These are phyloP conservation scores for Henricia sp. DNA, from an alignment of 53 echinoderm and acorn worm species.

Conservation along the genomic window DNA sequence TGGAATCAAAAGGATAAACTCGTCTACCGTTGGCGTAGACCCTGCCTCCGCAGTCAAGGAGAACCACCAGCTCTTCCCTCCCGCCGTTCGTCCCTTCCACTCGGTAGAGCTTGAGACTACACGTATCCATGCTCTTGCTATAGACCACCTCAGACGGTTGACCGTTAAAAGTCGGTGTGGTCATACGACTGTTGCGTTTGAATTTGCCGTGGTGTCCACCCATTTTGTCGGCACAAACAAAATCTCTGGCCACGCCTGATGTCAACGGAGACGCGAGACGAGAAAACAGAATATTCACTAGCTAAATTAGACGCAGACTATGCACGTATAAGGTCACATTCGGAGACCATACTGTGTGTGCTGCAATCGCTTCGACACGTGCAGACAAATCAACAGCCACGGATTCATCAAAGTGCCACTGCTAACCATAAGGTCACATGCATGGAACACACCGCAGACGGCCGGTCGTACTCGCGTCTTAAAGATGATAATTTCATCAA, in stretches of 20 bases:
- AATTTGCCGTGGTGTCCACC: slow-evolving; percentile 60
- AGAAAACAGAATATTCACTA: neutral
- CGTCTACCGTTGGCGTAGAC: slow-evolving; percentile 94
- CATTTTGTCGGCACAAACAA: slow-evolving; percentile 17
- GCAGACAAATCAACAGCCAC: slow-evolving; percentile 36
- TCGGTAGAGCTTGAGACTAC: slow-evolving; percentile 92
- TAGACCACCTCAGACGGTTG: slow-evolving; percentile 94
- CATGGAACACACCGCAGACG: neutral
- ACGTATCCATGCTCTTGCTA: slow-evolving; percentile 91
- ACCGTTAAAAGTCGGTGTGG: slow-evolving; percentile 47
- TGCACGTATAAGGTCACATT: slow-evolving; percentile 1
- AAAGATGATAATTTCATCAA: neutral
- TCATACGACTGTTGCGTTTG: slow-evolving; percentile 37
- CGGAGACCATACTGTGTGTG: neutral
- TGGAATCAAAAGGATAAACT: slow-evolving; percentile 88
- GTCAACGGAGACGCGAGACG: too few species aligned
- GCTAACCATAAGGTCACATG: neutral
- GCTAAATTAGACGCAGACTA: neutral
- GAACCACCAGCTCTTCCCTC: slow-evolving; percentile 87
- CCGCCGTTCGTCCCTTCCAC: slow-evolving; percentile 63
- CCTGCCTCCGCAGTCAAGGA: slow-evolving; percentile 92
- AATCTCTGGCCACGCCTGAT: slow-evolving; percentile 36
- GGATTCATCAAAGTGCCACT: neutral
- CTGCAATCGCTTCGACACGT: slow-evolving; percentile 2
- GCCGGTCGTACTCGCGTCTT: neutral